These are phyloP conservation scores for Eueides isabella DNA, from an alignment of 1,140 invertebrate species.

Conservation along the genomic window DNA sequence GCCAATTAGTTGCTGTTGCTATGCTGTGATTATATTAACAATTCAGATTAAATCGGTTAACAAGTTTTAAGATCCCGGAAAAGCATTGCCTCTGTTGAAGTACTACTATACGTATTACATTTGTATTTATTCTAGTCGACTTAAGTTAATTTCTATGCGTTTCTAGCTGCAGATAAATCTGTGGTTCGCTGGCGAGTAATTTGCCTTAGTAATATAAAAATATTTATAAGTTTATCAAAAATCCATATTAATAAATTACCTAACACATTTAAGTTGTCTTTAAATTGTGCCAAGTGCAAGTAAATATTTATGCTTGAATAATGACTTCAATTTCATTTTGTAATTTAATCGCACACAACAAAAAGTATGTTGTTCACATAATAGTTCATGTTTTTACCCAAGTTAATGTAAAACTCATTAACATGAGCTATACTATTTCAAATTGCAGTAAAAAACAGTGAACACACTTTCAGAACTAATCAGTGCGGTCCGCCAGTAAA, in stretches of 20 bases:
- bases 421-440: constrained; percentile 2
- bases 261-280: neutral
- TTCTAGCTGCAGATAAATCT: constrained; percentile 3
- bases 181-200: neutral
- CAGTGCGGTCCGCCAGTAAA: constrained; percentile 51
- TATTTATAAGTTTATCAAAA: neutral
- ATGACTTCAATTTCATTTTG: constrained; percentile 7
- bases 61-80: constrained; percentile 33
- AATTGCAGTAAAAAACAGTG: constrained; percentile 2
- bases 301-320: neutral
- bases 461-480: constrained; percentile 58
- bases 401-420: constrained; percentile 15
- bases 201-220: neutral
- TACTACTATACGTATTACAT: constrained; percentile 9
- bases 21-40: constrained; percentile 62
- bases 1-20: constrained; percentile 56
- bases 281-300: neutral
- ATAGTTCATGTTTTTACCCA: constrained; percentile 5
- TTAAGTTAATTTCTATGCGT: constrained; percentile 5
- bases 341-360: constrained; percentile 1
- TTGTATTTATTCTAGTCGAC: neutral
- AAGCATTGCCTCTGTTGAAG: constrained; percentile 19
- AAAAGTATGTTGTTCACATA: constrained; percentile 2
- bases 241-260: neutral
- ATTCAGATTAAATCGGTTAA: constrained; percentile 65